These are phyloP conservation scores for Chaitophorus viminalis DNA, from an alignment of 2,888 invertebrate species.

Conservation along the genomic window DNA sequence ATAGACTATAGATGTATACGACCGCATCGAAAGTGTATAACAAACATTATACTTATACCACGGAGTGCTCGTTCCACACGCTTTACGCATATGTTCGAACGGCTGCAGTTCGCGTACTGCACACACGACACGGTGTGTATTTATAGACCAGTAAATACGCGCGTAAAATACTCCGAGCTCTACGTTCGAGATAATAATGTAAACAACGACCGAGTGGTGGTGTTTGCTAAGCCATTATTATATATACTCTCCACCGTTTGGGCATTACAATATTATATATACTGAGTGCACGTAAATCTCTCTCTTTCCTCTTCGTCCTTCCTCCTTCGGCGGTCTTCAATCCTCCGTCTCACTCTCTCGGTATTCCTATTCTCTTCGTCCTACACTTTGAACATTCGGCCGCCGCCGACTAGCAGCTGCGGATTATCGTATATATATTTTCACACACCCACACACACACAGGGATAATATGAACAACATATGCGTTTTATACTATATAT, in stretches of 20 bases:
- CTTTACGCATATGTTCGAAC: too few relatives aligned
- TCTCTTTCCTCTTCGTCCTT: slow-evolving; percentile 5
- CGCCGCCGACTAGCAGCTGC: slow-evolving; percentile 21
- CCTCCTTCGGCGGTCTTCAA: background rate
- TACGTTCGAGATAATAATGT: slow-evolving; percentile 51
- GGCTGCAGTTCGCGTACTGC: background rate
- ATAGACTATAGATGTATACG: too few relatives aligned
- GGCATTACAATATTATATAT: slow-evolving; percentile 9
- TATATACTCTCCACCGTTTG: slow-evolving; percentile 17
- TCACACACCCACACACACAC: background rate
- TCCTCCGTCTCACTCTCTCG: background rate
- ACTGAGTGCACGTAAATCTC: slow-evolving; percentile 35
- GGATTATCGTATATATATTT: background rate
- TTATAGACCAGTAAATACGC: slow-evolving; percentile 39
- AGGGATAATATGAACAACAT: too few relatives aligned
- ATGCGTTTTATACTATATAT: too few relatives aligned
- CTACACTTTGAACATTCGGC: background rate
- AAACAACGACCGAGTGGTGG: slow-evolving; percentile 38
- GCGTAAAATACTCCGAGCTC: slow-evolving; percentile 26
- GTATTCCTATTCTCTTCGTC: background rate
- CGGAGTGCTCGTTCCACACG: background rate
- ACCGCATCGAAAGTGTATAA: too few relatives aligned
- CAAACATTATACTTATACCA: slow-evolving; percentile 17
- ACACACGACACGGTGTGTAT: too few relatives aligned
- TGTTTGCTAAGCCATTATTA: slow-evolving; percentile 52